A percentile compares a stretch with the other conserved stretches of the same genome.
Conservation (phyloP, 2,113 vertebrate genomes). For the Ameiurus melas region DNA sequence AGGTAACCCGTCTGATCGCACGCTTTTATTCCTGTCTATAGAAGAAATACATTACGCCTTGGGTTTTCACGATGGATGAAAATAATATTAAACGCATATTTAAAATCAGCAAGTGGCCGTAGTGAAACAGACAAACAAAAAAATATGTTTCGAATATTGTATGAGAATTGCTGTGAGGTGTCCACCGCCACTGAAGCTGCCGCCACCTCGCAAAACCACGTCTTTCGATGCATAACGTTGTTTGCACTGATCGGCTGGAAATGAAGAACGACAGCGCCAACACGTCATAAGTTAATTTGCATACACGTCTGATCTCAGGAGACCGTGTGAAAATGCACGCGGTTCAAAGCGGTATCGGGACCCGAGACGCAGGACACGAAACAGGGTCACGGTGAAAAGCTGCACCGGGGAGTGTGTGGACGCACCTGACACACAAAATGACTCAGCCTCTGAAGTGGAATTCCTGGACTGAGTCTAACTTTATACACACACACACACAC, state of each 20-base stretch:
- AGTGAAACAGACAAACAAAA: neutral
- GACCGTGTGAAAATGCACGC: too few species aligned
- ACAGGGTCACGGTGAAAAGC: neutral
- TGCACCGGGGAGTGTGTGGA: neutral
- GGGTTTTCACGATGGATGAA: neutral
- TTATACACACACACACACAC: neutral
- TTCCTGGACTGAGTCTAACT: neutral
- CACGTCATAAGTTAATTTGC: too few species aligned
- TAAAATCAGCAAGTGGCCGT: neutral
- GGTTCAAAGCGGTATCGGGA: neutral
- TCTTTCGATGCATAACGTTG: neutral
- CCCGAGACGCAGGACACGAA: neutral
- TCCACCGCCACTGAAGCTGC: neutral
- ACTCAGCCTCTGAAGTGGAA: neutral
- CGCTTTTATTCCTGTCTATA: neutral
- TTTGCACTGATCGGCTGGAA: neutral
- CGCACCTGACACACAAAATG: neutral
- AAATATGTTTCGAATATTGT: neutral
- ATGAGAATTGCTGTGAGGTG: neutral
- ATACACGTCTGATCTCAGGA: neutral
- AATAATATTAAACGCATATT: too few species aligned
- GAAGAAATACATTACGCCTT: neutral
- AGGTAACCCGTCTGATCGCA: neutral
- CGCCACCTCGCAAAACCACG: neutral
- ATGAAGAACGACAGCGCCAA: neutral